Evolutionary conservation across 2,797 vertebrate genomes (phyloP), one percentile per base, ranked within the genome.

Genomic region (Takifugu rubripes): DNA sequence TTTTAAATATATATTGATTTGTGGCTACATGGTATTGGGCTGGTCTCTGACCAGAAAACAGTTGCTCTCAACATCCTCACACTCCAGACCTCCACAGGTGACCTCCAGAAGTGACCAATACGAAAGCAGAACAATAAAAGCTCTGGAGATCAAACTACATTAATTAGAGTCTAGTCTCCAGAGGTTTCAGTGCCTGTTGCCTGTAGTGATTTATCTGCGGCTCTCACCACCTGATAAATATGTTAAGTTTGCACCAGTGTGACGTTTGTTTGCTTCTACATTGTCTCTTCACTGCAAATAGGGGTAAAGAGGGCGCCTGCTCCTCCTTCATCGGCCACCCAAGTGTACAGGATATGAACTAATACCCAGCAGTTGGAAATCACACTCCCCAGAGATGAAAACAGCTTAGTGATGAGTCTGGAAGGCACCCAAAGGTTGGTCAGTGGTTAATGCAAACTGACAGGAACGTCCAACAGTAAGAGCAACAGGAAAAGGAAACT

Each of bases 401-500:
- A 48, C 47, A 26, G 33, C 17, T 50, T 56, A 21, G 56, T 46
- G 82, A 83, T 83, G 81, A 78, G 81, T 64, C 74, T 84, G 82
- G 84, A 88, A 77, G 71, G 69, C 72, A 78, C 81, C 82, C 79
- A 85, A 74, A 75, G 78, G 68, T 70, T 79, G 79, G 79, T 78
- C 80, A 72, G 55, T 65, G 66, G 74, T 78, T 78, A 84, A 76
- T 64, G 70, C 54, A 61, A 80, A 83, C 70, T 81, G 79, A 83
- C 85, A 85, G 84, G 82, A 87, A 88, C 73, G 81, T 83, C 84
- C 82, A 79, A 76, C 79, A 77, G 82, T 52, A 72, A 74, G 72
- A 88, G 84, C 83, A 87, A 90, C 88, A 90, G 89, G 87, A 90
- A 87, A 68, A 84, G 88, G 88, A 91, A 89, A 77, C 66, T 49